Base-by-base conservation (phyloP, 2,888 invertebrate species). In the Bellardia bayeri region DNA sequence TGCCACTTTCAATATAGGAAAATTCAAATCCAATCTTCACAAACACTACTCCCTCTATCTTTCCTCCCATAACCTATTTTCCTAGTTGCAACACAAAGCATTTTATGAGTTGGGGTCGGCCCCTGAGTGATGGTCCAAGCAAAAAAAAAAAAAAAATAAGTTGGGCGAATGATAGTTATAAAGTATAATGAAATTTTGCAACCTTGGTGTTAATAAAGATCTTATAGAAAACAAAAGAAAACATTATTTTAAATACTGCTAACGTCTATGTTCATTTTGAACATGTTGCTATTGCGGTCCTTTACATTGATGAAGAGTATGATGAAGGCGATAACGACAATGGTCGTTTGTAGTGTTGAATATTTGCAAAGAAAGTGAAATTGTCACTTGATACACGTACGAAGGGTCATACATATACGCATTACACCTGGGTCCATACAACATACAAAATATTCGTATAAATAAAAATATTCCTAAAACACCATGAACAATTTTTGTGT, bases 361-460 rank as follows among this genome's bases (percentile, higher is more conserved):
- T 71, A 30, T 58, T 72, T 69, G 23, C 49, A 90, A 91, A 90
- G 92, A 92, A 92, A 90, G 90, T 90, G 90, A 90, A 90, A 90
- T 89, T 89, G 89, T 90, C 90, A 87, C 82, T 87, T 87, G 84
- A 69, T 82, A 82, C 82, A 85, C 69, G 85, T 85, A 85, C 75
- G 13, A 54, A 68, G 85, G 85, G 80, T 85, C 85, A 85, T 85
- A 69, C 85, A 85, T 85, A 69, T 63, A 85, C 80, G 80, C 84
- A 90, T 91, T 84, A 85, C 88, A 92, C 92, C 92, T 92, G 92
- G 88, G 91, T 92, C 91, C 91, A 91, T 90, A 90, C 90, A 89
- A 86, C 16, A 54, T 23, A 66, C 42, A n/a, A 54, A 37, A 75
- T 74, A 42, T 23, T 49, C n/a, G 49, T 68, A 68, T 49, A 75